A percentile compares a stretch with the other conserved stretches of the same genome.
phyloP scores from a whole-genome alignment of 2,113 vertebrate genomes.

The Rhynchomys soricoides region DNA sequence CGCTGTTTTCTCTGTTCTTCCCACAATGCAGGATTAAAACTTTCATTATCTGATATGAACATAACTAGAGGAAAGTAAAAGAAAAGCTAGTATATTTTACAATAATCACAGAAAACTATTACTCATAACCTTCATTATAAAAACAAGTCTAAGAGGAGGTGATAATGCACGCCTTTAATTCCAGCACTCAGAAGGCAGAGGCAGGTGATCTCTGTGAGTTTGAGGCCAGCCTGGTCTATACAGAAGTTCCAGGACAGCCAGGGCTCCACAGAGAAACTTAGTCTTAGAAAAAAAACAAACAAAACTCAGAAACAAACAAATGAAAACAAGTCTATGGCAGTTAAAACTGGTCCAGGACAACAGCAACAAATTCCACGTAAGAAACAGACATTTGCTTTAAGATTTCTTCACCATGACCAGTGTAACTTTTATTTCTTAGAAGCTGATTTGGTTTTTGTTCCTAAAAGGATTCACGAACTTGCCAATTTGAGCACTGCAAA shows the following conservation, averaged over 20 bases:
- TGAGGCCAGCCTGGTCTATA: too few relatives aligned
- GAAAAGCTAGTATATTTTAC: constrained; percentile 47
- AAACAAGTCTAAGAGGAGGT: neutral
- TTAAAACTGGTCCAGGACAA: neutral
- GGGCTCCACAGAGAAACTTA: too few relatives aligned
- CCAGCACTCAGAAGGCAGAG: too few relatives aligned
- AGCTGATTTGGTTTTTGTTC: neutral
- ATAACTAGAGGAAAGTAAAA: constrained; percentile 88
- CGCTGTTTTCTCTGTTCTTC: constrained; percentile 98
- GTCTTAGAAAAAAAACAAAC: too few relatives aligned
- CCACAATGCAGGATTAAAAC: constrained; percentile 98
- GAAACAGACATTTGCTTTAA: neutral
- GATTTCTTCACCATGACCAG: neutral
- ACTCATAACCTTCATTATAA: constrained; percentile 11
- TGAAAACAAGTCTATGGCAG: neutral
- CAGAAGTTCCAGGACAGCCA: too few relatives aligned
- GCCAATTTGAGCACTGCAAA: neutral
- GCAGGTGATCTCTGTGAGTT: too few relatives aligned
- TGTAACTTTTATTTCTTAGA: neutral
- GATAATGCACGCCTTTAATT: too few relatives aligned
- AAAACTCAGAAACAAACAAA: neutral
- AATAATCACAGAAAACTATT: constrained; percentile 7
- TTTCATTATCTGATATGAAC: constrained; percentile 97
- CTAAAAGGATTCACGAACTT: constrained; percentile 4
- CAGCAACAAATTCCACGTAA: constrained; percentile 35